Percentiles rank a stretch among this genome's conserved stretches.
Evolutionary conservation across 2,797 vertebrate genomes (phyloP).

Genomic region (Bradypodion pumilum): DNA sequence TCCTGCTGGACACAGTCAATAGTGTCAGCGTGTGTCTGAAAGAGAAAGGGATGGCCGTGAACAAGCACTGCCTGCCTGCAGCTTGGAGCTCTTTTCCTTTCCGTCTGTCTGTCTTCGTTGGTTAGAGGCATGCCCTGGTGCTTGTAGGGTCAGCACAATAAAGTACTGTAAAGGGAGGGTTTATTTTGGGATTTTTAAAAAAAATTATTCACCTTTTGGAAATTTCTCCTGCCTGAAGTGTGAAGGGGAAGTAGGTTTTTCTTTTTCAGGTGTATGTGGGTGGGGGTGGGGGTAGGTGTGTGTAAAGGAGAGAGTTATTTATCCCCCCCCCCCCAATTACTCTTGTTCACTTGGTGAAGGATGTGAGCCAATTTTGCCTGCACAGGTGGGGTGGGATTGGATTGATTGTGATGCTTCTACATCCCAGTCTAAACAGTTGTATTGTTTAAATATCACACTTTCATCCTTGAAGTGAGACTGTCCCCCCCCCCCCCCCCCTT

Average conservation of each 20-base stretch:
- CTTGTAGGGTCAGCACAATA: conserved; percentile 1
- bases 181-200: not conserved
- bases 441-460: conserved; percentile 17
- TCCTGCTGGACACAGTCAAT: not conserved
- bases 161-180: conserved; percentile 6
- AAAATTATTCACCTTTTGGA: not conserved
- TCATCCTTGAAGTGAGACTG: not conserved
- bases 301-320: not conserved
- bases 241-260: conserved; percentile 24
- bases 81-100: not conserved
- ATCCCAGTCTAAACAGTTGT: not conserved
- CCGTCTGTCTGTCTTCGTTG: not conserved
- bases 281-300: not conserved
- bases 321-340: not conserved
- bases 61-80: not conserved
- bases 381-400: not conserved
- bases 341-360: not conserved
- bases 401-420: not conserved
- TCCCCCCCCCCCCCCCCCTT: not conserved
- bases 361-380: not conserved
- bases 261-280: conserved; percentile 29
- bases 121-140: not conserved
- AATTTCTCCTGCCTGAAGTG: conserved; percentile 7
- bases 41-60: not conserved
- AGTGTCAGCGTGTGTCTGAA: not conserved